Evolutionary conservation across 2,113 vertebrate genomes (phyloP).

Genomic region (Anguilla japonica): DNA sequence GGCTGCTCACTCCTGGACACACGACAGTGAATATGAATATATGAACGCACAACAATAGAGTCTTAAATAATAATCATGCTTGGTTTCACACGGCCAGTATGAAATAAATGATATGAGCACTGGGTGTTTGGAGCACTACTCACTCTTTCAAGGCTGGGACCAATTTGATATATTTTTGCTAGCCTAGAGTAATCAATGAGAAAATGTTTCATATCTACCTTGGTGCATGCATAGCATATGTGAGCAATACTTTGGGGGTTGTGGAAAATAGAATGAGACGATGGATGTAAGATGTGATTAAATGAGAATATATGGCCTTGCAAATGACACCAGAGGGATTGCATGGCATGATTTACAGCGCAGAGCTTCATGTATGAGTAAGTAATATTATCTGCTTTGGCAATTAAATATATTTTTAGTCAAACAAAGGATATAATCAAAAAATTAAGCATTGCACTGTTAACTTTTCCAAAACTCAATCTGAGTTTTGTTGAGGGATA

Average conservation of each 20-base stretch:
- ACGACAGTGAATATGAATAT: conserved; percentile 15
- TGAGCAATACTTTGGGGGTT: neutral
- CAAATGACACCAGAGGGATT: neutral
- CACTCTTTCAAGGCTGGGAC: neutral
- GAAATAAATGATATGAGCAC: neutral
- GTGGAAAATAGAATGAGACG: neutral
- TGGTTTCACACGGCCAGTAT: neutral
- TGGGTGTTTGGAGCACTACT: neutral
- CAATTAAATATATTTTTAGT: neutral
- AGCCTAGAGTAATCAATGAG: neutral
- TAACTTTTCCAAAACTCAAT: neutral
- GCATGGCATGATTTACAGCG: neutral
- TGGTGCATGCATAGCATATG: neutral
- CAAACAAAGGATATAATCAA: neutral
- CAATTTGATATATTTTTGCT: neutral
- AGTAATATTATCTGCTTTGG: neutral
- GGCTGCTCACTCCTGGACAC: neutral
- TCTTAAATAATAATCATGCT: conserved; percentile 3
- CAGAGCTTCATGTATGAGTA: neutral
- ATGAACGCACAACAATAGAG: neutral
- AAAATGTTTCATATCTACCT: neutral
- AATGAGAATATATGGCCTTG: neutral
- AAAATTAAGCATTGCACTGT: neutral
- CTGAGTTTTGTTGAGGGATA: neutral
- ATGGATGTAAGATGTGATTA: conserved; percentile 1